phyloP scores from a whole-genome alignment of 2,797 vertebrate species.

The Echiichthys vipera region DNA sequence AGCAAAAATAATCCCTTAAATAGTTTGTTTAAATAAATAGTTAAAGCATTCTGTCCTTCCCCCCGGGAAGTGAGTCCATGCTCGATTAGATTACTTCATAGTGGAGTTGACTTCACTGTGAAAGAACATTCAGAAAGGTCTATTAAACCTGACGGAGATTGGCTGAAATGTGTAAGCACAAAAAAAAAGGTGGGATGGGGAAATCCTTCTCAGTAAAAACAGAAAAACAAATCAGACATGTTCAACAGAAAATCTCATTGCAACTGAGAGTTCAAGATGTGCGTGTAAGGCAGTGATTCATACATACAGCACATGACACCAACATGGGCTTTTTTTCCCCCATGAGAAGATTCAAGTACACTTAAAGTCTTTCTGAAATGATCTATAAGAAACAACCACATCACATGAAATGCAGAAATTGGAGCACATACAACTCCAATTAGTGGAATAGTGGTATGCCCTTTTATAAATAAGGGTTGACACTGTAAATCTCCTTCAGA shows the following conservation, averaged over 20 bases:
- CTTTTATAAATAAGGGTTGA: slow-evolving; percentile 39
- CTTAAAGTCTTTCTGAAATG: slow-evolving; percentile 30
- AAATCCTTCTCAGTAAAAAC: neutral
- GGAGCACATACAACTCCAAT: neutral
- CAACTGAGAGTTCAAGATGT: slow-evolving; percentile 21
- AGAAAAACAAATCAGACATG: slow-evolving; percentile 15
- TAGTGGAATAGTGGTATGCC: slow-evolving; percentile 36
- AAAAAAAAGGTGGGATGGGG: slow-evolving; percentile 4
- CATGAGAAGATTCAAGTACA: slow-evolving; percentile 56
- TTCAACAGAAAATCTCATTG: slow-evolving; percentile 43
- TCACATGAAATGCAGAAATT: neutral
- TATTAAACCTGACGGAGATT: slow-evolving; percentile 3
- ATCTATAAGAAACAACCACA: slow-evolving; percentile 15
- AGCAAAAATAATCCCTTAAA: slow-evolving; percentile 46
- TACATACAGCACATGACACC: slow-evolving; percentile 12
- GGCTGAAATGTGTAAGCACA: slow-evolving; percentile 31
- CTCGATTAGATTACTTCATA: slow-evolving; percentile 25
- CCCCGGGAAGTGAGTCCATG: slow-evolving; percentile 27
- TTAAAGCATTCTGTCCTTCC: slow-evolving; percentile 42
- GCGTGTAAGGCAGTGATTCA: slow-evolving; percentile 55
- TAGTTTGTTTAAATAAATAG: slow-evolving; percentile 63
- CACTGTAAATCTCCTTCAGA: slow-evolving; percentile 28
- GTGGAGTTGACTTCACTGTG: neutral
- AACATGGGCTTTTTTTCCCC: slow-evolving; percentile 8
- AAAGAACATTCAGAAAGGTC: slow-evolving; percentile 37